Base-by-base conservation (phyloP, 2,113 vertebrate genomes). In the Ibidorhyncha struthersii region DNA sequence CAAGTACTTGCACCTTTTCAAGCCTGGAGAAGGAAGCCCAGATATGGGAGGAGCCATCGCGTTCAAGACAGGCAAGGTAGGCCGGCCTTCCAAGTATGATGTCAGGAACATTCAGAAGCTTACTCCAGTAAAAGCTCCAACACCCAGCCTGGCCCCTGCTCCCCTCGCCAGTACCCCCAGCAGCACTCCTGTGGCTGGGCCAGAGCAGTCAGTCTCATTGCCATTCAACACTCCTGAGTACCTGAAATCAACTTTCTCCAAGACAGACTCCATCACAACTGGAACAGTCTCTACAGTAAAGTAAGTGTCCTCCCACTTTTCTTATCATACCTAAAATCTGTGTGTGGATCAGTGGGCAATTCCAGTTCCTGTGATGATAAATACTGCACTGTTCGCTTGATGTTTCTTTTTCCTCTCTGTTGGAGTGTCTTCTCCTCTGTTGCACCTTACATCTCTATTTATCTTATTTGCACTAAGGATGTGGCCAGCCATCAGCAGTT, bases 31-130 rank as follows among this genome's bases (percentile, higher is more conserved):
- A 96, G 99, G 99, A 56, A 99, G 98, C 98, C 99, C 99, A 0
- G 99, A 99, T 96, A 99, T 99, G 99, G 99, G 99, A 19, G 99
- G 99, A 18, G 99, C 99, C 96, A 99, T 99, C 1, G 99, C 99
- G 94, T 99, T 99, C 98, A 99, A 99, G 98, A 99, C 99, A 3
- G 99, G 99, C 92, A 99, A 99, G 96, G 99, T 99, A 59, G 99
- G 99, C 45, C 99, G 99, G 17, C 99, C 99, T n/a, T 99, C 99
- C 86, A 99, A 99, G 97, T 99, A 99, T 3, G 99, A 99, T 45
- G 98, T 99, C 86, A 99, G 99, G 95, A 99, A 99, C 98, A 98
- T 99, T 95, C 99, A 99, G 98, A 99, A 99, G 98, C 98, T 99
- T 4, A 98, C 99, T 90, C 99, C 99, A 1, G 96, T 99, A 65